Percentiles rank a stretch among this genome's conserved stretches.
Conservation (phyloP, 2,113 vertebrate species). For the Herpetotheres cachinnans region DNA sequence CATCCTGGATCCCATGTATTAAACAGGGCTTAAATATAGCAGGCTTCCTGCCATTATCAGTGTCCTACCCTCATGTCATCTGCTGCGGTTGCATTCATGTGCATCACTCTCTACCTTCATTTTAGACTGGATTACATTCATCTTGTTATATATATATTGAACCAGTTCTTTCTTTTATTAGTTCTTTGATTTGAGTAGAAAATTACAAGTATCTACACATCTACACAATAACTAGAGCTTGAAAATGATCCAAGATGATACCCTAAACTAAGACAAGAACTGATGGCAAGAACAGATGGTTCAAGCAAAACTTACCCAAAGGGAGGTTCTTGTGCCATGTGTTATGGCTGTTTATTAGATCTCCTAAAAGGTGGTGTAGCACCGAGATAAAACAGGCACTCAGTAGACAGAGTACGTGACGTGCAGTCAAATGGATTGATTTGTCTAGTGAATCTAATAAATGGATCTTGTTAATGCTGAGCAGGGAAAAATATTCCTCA, state of each 20-base stretch:
- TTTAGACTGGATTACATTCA: not conserved
- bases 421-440: slow-evolving; percentile 76
- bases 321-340: slow-evolving; percentile 49
- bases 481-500: slow-evolving; percentile 58
- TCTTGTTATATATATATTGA: not conserved
- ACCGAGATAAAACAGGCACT: slow-evolving; percentile 63
- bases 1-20: not conserved
- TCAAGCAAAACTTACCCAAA: slow-evolving; percentile 53
- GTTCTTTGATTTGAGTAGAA: not conserved
- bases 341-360: slow-evolving; percentile 61
- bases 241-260: slow-evolving; percentile 27
- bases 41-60: not conserved
- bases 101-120: not conserved
- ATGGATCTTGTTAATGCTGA: slow-evolving; percentile 68
- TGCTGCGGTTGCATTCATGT: not conserved
- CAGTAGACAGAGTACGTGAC: slow-evolving; percentile 66
- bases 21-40: not conserved
- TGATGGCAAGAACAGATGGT: slow-evolving; percentile 72
- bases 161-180: not conserved
- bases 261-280: slow-evolving; percentile 42
- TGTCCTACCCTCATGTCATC: not conserved
- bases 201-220: not conserved
- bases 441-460: slow-evolving; percentile 73
- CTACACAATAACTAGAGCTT: not conserved
- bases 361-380: slow-evolving; percentile 32